Percentiles rank a stretch among this genome's conserved stretches.
phyloP scores from a whole-genome alignment of 2,113 vertebrate species.

The Podiceps cristatus region DNA sequence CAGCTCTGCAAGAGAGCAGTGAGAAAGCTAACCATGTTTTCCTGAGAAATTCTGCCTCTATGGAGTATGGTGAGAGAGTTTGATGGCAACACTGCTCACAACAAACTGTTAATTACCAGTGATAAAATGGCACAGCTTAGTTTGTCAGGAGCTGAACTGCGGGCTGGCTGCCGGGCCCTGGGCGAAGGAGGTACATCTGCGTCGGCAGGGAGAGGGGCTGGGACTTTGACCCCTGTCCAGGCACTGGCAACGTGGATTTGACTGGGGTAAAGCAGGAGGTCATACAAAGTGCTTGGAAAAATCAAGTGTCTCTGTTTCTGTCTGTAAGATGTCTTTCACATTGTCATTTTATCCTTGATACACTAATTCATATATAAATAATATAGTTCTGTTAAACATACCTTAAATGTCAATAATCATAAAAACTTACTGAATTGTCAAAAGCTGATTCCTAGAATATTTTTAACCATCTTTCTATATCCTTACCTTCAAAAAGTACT shows the following conservation, averaged over 20 bases:
- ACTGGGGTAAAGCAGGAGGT: neutral
- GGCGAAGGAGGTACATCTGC: neutral
- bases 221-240: neutral
- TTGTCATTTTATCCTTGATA: neutral
- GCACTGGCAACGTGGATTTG: fast-evolving
- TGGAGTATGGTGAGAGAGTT: neutral
- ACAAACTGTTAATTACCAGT: neutral
- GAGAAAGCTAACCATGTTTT: neutral
- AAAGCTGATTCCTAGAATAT: neutral
- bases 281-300: neutral
- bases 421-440: neutral
- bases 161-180: fast-evolving
- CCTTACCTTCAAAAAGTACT: neutral
- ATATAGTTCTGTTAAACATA: neutral
- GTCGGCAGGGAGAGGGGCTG: neutral
- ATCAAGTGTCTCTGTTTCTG: neutral
- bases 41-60: neutral
- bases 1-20: neutral
- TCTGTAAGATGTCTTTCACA: neutral
- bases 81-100: neutral
- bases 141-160: neutral
- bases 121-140: neutral
- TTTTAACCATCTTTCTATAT: neutral
- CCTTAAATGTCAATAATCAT: neutral
- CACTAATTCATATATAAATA: neutral